Evolutionary conservation across 2,888 invertebrate species (phyloP).

Genomic region (Mystacides longicornis): DNA sequence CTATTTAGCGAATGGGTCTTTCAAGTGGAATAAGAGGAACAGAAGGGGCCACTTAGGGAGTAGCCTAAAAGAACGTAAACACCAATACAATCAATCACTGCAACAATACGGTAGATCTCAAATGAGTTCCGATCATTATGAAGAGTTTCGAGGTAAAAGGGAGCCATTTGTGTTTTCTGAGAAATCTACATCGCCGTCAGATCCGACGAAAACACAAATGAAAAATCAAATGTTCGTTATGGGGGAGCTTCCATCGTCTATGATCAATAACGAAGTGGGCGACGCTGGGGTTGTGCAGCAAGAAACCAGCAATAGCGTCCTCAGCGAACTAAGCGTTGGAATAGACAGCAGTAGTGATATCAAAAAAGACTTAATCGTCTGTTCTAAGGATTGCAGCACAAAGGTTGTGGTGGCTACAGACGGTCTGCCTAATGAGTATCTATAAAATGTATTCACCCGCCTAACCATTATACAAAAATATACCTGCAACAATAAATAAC

Average conservation of each 20-base stretch:
- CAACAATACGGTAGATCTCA: constrained; percentile 13
- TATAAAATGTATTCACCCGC: too few relatives aligned
- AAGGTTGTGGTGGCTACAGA: not conserved
- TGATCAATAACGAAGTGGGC: constrained; percentile 2
- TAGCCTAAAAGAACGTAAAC: constrained; percentile 23
- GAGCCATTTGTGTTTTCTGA: constrained; percentile 19
- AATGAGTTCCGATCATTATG: constrained; percentile 18
- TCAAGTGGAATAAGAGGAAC: constrained; percentile 20
- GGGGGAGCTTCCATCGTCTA: constrained; percentile 12
- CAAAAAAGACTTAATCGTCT: constrained; percentile 1
- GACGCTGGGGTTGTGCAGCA: not conserved
- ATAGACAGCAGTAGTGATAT: not conserved
- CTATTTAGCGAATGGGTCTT: constrained; percentile 20
- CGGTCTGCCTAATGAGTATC: not conserved
- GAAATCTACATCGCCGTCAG: constrained; percentile 17
- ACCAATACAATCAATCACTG: constrained; percentile 22
- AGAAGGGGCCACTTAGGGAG: constrained; percentile 12
- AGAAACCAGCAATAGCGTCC: not conserved
- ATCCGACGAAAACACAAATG: constrained; percentile 19
- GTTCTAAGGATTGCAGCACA: not conserved
- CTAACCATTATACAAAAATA: too few relatives aligned
- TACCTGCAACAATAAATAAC: too few relatives aligned
- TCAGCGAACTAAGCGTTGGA: not conserved
- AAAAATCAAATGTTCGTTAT: constrained; percentile 17
- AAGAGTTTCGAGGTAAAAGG: constrained; percentile 15